phyloP scores from a whole-genome alignment of 2,113 vertebrate genomes.

The Azemiops feae region DNA sequence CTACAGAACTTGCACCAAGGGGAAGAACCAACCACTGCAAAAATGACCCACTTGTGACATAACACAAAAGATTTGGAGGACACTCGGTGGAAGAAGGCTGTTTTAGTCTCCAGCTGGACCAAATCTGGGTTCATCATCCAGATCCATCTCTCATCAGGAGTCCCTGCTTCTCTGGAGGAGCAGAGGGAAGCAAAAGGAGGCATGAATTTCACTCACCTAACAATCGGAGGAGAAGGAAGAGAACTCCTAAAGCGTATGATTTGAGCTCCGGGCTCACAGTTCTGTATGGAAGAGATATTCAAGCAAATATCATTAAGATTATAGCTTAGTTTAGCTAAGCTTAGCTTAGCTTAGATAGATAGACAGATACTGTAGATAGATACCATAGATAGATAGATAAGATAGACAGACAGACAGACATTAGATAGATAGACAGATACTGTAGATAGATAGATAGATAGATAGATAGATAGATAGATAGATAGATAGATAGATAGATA shows the following conservation, averaged over 20 bases:
- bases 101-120: background rate
- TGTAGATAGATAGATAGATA: no score
- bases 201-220: slow-evolving; percentile 77
- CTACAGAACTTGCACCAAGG: background rate
- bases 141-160: background rate
- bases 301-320: background rate
- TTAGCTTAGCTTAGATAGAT: no score
- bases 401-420: no score
- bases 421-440: no score
- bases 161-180: background rate
- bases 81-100: background rate
- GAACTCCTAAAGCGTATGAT: slow-evolving; percentile 93
- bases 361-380: background rate
- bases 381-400: no score
- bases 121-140: background rate
- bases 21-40: background rate
- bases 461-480: no score
- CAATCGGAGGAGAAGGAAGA: slow-evolving; percentile 92
- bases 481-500: no score
- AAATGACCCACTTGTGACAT: background rate
- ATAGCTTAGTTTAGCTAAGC: no score
- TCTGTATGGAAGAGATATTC: slow-evolving; percentile 68
- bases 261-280: slow-evolving; percentile 96
- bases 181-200: background rate
- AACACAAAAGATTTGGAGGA: background rate